phyloP scores from a whole-genome alignment of 2,797 vertebrate genomes.

The Miichthys miiuy region DNA sequence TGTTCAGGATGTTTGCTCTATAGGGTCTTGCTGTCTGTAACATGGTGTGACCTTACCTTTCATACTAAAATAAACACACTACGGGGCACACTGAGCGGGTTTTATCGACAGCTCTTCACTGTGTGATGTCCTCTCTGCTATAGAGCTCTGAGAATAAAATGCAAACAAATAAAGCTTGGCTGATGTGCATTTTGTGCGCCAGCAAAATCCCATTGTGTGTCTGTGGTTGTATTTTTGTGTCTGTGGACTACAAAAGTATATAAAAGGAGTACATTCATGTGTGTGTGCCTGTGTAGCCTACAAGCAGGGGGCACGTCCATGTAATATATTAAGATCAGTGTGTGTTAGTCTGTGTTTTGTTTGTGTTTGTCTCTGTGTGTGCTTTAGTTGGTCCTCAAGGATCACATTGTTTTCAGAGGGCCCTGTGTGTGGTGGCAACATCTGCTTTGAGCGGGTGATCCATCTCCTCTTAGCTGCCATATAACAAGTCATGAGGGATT shows the following conservation, averaged over 20 bases:
- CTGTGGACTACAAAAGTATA: slow-evolving; percentile 33
- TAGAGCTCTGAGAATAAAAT: slow-evolving; percentile 71
- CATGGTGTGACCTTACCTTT: slow-evolving; percentile 75
- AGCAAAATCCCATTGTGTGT: slow-evolving; percentile 60
- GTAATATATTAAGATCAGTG: slow-evolving; percentile 73
- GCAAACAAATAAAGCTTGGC: slow-evolving; percentile 74
- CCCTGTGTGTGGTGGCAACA: slow-evolving; percentile 83
- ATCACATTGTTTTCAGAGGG: slow-evolving; percentile 83
- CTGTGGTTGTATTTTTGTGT: slow-evolving; percentile 46
- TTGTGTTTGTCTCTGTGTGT: slow-evolving; percentile 55
- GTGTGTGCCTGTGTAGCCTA: background rate
- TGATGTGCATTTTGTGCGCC: slow-evolving; percentile 58
- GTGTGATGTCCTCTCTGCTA: slow-evolving; percentile 72
- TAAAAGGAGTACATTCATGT: slow-evolving; percentile 50
- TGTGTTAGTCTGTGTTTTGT: slow-evolving; percentile 65
- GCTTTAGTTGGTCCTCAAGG: slow-evolving; percentile 84
- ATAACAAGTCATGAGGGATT: slow-evolving; percentile 89
- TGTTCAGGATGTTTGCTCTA: slow-evolving; percentile 46
- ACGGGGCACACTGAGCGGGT: slow-evolving; percentile 67
- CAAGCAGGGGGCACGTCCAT: slow-evolving; percentile 40
- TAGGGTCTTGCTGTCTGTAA: slow-evolving; percentile 57
- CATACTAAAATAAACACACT: slow-evolving; percentile 77
- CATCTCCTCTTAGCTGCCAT: slow-evolving; percentile 86
- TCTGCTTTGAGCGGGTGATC: slow-evolving; percentile 86
- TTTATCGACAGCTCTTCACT: slow-evolving; percentile 77